Conservation (phyloP, 2,888 invertebrate species). For the Drosophila affinis region DNA sequence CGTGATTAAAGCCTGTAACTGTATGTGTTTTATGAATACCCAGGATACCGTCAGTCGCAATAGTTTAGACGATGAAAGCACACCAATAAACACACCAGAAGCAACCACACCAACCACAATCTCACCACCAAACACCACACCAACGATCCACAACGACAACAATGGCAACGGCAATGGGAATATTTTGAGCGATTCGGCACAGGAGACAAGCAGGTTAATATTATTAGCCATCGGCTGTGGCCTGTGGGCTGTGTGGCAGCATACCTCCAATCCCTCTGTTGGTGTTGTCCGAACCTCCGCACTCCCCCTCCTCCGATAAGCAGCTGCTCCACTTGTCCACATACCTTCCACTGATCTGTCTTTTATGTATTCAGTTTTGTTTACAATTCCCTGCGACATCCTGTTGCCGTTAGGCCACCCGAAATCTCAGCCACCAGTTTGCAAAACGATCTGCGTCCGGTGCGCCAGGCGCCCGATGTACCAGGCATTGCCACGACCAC, state of each 20-base stretch:
- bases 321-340: too few relatives aligned
- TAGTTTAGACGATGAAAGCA: constrained; percentile 65
- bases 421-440: constrained; percentile 62
- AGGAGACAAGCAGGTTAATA: constrained; percentile 68
- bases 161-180: constrained; percentile 22
- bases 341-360: constrained; percentile 22
- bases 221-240: constrained; percentile 7
- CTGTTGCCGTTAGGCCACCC: constrained; percentile 48
- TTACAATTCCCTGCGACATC: constrained; percentile 76
- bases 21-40: constrained; percentile 9
- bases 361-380: constrained; percentile 69
- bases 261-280: constrained; percentile 8
- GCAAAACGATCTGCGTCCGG: constrained; percentile 74
- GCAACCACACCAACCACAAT: constrained; percentile 57
- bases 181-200: constrained; percentile 10
- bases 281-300: constrained; percentile 9
- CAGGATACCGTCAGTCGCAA: constrained; percentile 72
- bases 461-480: constrained; percentile 57
- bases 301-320: neutral
- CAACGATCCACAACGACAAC: constrained; percentile 24
- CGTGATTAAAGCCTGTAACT: neutral
- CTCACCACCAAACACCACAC: constrained; percentile 46
- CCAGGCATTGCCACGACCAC: constrained; percentile 48
- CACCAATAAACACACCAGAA: constrained; percentile 11
- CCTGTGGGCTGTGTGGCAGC: constrained; percentile 1